Evolutionary conservation across 2,888 invertebrate genomes (phyloP).

Genomic region (Odontocolon sp.): DNA sequence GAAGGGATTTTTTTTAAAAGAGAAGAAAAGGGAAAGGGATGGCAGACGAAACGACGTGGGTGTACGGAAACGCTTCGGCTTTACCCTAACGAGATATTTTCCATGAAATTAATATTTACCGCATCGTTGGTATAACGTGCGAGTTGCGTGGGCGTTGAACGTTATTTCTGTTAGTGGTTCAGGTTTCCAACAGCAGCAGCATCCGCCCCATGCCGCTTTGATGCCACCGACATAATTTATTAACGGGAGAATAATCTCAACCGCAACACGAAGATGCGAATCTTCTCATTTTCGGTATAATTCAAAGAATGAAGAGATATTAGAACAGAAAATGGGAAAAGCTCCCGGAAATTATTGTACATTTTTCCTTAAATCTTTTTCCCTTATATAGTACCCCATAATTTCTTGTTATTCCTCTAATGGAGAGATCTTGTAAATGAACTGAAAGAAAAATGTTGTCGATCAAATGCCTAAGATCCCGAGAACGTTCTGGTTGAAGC

Average conservation of each 20-base stretch:
- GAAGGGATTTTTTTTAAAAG: not conserved
- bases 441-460: slow-evolving; percentile 1
- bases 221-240: slow-evolving; percentile 61
- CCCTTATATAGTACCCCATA: not conserved
- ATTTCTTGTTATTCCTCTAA: slow-evolving; percentile 20
- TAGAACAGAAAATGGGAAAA: slow-evolving; percentile 9
- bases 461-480: slow-evolving; percentile 10
- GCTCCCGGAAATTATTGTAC: slow-evolving; percentile 23
- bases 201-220: slow-evolving; percentile 43
- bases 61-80: too few relatives aligned
- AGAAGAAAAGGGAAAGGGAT: too few relatives aligned
- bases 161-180: slow-evolving; percentile 3
- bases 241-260: slow-evolving; percentile 55
- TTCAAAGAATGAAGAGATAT: slow-evolving; percentile 50
- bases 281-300: slow-evolving; percentile 26
- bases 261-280: slow-evolving; percentile 10
- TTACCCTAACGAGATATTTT: slow-evolving; percentile 54
- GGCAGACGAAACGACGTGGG: too few relatives aligned
- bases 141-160: not conserved
- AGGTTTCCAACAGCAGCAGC: slow-evolving; percentile 16
- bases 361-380: not conserved
- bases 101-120: slow-evolving; percentile 55
- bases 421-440: slow-evolving; percentile 9
- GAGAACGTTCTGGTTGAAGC: not conserved
- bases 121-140: slow-evolving; percentile 1